phyloP scores from a whole-genome alignment of 1,140 invertebrate species.

The Pararge aegeria region DNA sequence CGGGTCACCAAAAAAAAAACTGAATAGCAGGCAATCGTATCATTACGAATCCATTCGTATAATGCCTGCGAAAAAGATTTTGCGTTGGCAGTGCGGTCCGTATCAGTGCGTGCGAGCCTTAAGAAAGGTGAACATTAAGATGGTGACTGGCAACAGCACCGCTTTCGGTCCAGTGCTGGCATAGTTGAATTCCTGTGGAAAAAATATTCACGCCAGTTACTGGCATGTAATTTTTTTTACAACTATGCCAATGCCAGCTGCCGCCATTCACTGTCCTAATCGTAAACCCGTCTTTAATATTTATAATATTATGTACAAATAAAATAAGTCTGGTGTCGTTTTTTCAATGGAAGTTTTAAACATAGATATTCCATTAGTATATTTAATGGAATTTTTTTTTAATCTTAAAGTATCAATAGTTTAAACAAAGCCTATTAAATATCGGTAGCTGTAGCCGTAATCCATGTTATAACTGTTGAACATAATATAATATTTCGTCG shows the following conservation, averaged over 20 bases:
- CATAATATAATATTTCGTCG: background rate
- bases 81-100: too few relatives aligned
- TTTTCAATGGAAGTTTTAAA: background rate
- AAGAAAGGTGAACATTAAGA: too few relatives aligned
- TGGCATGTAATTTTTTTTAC: too few relatives aligned
- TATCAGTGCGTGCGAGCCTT: too few relatives aligned
- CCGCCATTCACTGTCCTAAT: background rate
- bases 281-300: background rate
- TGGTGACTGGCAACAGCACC: too few relatives aligned
- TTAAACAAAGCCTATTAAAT: background rate
- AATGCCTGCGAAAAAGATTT: too few relatives aligned
- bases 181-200: background rate
- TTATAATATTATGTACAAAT: constrained; percentile 15
- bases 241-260: background rate
- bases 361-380: background rate
- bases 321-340: constrained; percentile 1
- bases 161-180: too few relatives aligned
- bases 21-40: too few relatives aligned
- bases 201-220: too few relatives aligned
- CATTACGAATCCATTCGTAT: too few relatives aligned
- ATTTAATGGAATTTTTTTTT: background rate
- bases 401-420: background rate
- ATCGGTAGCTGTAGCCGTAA: background rate
- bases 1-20: too few relatives aligned
- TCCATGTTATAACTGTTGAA: background rate